Evolutionary conservation across 2,113 vertebrate species (phyloP).

Genomic region (Maccullochella peelii): DNA sequence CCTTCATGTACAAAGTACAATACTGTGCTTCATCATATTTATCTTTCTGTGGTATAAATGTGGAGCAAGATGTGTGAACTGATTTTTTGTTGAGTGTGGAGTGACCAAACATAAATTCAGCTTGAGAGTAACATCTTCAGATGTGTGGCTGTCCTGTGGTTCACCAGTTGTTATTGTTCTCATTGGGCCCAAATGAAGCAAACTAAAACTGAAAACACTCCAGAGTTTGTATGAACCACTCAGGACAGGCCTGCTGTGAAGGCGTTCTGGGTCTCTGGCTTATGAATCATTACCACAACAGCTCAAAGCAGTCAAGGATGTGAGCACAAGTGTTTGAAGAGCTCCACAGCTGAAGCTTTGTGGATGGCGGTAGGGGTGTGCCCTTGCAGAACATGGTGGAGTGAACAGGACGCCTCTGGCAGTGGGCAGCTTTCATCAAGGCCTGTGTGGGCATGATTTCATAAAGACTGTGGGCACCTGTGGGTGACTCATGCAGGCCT

Average conservation of each 20-base stretch:
- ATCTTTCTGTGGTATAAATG: background rate
- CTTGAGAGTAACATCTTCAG: background rate
- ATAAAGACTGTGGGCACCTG: conserved; percentile 47
- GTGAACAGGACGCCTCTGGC: conserved; percentile 25
- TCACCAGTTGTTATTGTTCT: conserved; percentile 15
- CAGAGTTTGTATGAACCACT: conserved; percentile 23
- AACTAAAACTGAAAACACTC: conserved; percentile 25
- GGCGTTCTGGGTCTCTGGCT: conserved; percentile 5
- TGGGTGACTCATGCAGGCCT: conserved; percentile 45
- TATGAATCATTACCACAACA: conserved; percentile 43
- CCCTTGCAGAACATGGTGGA: conserved; percentile 31
- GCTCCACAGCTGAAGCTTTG: conserved; percentile 22
- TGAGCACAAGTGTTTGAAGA: conserved; percentile 16
- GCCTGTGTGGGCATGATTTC: conserved; percentile 48
- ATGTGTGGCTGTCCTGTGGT: conserved; percentile 5
- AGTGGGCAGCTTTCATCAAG: conserved; percentile 50
- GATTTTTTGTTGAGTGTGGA: background rate
- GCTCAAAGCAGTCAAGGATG: conserved; percentile 30
- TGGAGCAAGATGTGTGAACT: background rate
- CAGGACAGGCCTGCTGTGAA: conserved; percentile 16
- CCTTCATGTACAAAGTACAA: background rate
- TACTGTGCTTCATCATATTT: no score
- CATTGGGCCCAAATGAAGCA: background rate
- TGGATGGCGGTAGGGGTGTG: conserved; percentile 29
- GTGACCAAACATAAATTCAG: conserved; percentile 3